Percentiles rank a stretch among this genome's conserved stretches.
phyloP scores from a whole-genome alignment of 2,888 invertebrate genomes.

The Tenthredo mesomela region DNA sequence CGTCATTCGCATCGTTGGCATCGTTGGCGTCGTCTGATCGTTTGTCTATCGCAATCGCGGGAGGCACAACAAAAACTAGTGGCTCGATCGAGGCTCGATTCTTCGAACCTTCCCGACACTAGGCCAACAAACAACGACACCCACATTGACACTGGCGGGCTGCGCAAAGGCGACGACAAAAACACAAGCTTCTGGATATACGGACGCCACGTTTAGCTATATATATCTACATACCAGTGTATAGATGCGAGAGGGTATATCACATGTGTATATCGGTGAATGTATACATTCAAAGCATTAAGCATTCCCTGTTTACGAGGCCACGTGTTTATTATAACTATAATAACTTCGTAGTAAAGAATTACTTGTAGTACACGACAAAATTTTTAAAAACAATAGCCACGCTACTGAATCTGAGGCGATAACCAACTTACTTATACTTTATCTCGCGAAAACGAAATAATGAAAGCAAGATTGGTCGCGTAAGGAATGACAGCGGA shows the following conservation, averaged over 20 bases:
- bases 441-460: not conserved
- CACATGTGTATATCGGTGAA: not conserved
- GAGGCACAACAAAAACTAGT: slow-evolving; percentile 40
- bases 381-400: not conserved
- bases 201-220: not conserved
- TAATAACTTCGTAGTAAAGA: not conserved
- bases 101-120: slow-evolving; percentile 28
- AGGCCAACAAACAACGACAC: slow-evolving; percentile 42
- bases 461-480: not conserved
- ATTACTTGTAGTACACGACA: not conserved
- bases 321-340: slow-evolving; percentile 18
- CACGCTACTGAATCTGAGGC: not conserved
- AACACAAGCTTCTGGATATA: slow-evolving; percentile 5
- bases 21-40: slow-evolving; percentile 33
- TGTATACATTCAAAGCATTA: not conserved
- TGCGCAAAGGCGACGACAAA: slow-evolving; percentile 25
- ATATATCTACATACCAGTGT: not conserved
- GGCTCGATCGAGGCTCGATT: slow-evolving; percentile 41
- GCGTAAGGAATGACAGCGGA: not conserved
- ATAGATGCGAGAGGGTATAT: not conserved
- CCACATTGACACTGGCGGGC: slow-evolving; percentile 3
- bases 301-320: slow-evolving; percentile 7
- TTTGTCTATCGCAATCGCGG: slow-evolving; percentile 35
- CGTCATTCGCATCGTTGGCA: slow-evolving; percentile 26
- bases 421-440: not conserved